Evolutionary conservation across 2,888 invertebrate genomes (phyloP), one percentile per base, ranked within the genome.

Genomic region (Pegoplata infirma): DNA sequence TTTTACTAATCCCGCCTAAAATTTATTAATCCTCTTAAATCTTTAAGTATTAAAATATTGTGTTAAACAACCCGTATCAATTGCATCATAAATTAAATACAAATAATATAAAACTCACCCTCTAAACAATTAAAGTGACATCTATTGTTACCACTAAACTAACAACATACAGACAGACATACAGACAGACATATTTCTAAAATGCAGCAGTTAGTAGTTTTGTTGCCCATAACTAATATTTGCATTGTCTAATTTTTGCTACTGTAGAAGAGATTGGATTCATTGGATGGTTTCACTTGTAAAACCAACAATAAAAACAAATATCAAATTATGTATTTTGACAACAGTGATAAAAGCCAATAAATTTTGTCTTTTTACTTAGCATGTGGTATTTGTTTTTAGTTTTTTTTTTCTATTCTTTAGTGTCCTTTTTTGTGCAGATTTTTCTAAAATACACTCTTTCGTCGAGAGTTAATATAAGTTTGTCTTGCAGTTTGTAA

Each of bases 301-400:
- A 25, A 32, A n/a, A 64, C 23, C 67, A 72, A 44, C 21, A 73
- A 67, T 55, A 72, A 64, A 58, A n/a, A 53, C 64, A 75, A 75
- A 61, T 46, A 55, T 25, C 16, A 69, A 63, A 69, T 51, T 71
- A 40, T 40, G 12, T 40, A 47, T 76, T 75, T 44, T 58, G 71
- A 71, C 71, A 78, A 81, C 82, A 84, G 85, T 83, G 85, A 84
- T 86, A 86, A 86, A 85, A 86, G 83, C 84, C 86, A 86, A 86
- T 86, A 85, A 86, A 84, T 86, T 86, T n/a, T 86, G 82, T 82
- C 82, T 85, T 84, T 6, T 82, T 81, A 19, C 58, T 64, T 69
- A 58, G 49, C 51, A 49, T 59, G 49, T 23, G 68, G 67, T 66
- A 53, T 64, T 67, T 72, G 8, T 7, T 46, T 17, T 28, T 59